Evolutionary conservation across 2,888 invertebrate species (phyloP).

Genomic region (Heliconius ethilla): DNA sequence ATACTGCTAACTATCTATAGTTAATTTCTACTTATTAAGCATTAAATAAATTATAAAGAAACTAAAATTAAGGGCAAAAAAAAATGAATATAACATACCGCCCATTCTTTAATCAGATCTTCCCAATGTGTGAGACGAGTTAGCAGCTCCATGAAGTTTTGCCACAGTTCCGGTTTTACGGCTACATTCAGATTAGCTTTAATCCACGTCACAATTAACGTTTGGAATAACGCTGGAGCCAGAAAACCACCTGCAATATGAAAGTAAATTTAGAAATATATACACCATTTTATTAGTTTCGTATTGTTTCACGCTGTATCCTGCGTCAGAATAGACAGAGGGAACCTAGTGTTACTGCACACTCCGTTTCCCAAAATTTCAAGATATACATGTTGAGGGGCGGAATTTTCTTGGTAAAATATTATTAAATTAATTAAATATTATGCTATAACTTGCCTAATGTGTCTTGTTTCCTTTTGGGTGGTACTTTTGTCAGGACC

Average conservation of each 20-base stretch:
- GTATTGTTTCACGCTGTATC: background rate
- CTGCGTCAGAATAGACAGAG: background rate
- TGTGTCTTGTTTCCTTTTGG: conserved; percentile 88
- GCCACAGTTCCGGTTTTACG: conserved; percentile 95
- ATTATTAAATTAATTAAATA: background rate
- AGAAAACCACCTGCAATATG: conserved; percentile 84
- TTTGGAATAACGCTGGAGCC: conserved; percentile 94
- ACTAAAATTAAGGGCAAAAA: background rate
- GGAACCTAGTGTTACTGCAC: background rate
- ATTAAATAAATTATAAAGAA: background rate
- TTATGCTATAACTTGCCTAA: conserved; percentile 74
- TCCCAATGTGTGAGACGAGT: conserved; percentile 96
- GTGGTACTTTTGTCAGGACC: conserved; percentile 90
- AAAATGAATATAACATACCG: conserved; percentile 81
- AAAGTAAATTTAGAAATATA: background rate
- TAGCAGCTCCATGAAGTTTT: conserved; percentile 93
- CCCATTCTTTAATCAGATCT: conserved; percentile 97
- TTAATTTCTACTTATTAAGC: background rate
- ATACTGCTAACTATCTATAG: background rate
- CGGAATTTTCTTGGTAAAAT: no score
- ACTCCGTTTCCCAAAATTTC: no score
- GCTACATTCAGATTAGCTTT: conserved; percentile 97
- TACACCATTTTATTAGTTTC: background rate
- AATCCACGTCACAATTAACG: conserved; percentile 98
- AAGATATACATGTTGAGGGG: no score